These are phyloP conservation scores for Drosophila longiperda DNA, from an alignment of 2,888 invertebrate species.

Conservation along the genomic window DNA sequence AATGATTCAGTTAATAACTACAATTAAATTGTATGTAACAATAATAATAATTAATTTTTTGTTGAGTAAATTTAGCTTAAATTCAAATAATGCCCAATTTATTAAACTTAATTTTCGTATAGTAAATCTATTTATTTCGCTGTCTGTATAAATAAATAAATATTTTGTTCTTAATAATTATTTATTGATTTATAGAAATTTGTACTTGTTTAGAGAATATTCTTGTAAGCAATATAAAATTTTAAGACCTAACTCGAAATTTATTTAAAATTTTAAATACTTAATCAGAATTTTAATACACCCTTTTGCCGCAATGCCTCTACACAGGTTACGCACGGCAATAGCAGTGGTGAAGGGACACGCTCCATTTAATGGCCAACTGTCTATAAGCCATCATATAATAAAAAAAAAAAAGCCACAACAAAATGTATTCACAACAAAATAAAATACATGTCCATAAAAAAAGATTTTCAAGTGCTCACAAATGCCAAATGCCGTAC, in stretches of 20 bases:
- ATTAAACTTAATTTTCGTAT: too few relatives aligned
- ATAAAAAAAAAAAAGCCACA: neutral
- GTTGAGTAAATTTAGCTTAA: too few relatives aligned
- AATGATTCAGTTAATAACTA: neutral
- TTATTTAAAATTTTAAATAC: neutral
- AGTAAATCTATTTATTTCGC: too few relatives aligned
- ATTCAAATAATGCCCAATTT: too few relatives aligned
- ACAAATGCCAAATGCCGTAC: slow-evolving; percentile 23
- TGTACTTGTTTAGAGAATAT: too few relatives aligned
- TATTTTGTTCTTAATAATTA: neutral
- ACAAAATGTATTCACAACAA: slow-evolving; percentile 17
- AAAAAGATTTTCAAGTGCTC: slow-evolving; percentile 39
- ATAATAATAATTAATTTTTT: neutral
- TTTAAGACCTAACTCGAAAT: neutral
- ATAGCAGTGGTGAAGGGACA: slow-evolving; percentile 20
- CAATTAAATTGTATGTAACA: neutral
- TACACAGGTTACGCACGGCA: slow-evolving; percentile 12
- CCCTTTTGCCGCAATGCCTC: neutral
- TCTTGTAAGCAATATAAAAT: neutral
- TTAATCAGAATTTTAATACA: neutral
- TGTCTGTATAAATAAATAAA: too few relatives aligned
- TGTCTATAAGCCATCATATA: slow-evolving; percentile 35
- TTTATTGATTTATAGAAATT: too few relatives aligned
- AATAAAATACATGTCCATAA: slow-evolving; percentile 12
- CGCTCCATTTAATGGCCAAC: slow-evolving; percentile 53